phyloP scores from a whole-genome alignment of 2,888 invertebrate genomes.

The Tenthredo livida region DNA sequence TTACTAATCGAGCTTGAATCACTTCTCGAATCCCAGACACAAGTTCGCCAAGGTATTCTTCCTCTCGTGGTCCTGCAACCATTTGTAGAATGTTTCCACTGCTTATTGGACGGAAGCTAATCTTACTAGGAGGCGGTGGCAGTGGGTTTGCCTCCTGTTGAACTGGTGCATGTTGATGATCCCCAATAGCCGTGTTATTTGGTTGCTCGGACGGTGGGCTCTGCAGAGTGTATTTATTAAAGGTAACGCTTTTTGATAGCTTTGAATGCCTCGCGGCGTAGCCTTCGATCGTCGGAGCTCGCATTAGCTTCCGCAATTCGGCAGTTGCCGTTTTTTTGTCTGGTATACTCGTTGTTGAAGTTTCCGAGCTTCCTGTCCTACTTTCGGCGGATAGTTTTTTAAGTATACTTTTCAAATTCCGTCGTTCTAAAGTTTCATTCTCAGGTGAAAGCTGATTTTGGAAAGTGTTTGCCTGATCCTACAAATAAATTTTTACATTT shows the following conservation, averaged over 20 bases:
- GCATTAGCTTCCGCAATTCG: slow-evolving; percentile 86
- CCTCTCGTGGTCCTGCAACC: slow-evolving; percentile 79
- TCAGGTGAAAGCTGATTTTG: slow-evolving; percentile 80
- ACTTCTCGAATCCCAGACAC: slow-evolving; percentile 90
- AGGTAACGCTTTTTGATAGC: slow-evolving; percentile 93
- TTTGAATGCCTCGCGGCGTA: slow-evolving; percentile 94
- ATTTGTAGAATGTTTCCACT: slow-evolving; percentile 72
- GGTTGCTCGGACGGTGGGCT: slow-evolving; percentile 84
- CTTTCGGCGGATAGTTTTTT: slow-evolving; percentile 89
- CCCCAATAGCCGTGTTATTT: slow-evolving; percentile 60
- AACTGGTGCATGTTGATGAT: slow-evolving; percentile 62
- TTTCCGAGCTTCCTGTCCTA: slow-evolving; percentile 75
- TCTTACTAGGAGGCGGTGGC: slow-evolving; percentile 73
- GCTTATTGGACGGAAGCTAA: slow-evolving; percentile 75
- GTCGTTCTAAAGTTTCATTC: slow-evolving; percentile 91
- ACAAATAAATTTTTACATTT: slow-evolving; percentile 17
- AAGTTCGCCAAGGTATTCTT: slow-evolving; percentile 91
- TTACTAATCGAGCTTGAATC: slow-evolving; percentile 83
- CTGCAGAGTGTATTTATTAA: slow-evolving; percentile 90
- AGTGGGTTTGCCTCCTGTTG: slow-evolving; percentile 68
- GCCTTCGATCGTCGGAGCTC: slow-evolving; percentile 92
- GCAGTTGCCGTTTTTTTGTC: slow-evolving; percentile 78
- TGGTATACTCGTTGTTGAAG: slow-evolving; percentile 70
- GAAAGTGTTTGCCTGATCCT: slow-evolving; percentile 44
- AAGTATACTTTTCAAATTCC: slow-evolving; percentile 91